Conservation (phyloP, 2,113 vertebrate species). For the Dermatemys mawii region DNA sequence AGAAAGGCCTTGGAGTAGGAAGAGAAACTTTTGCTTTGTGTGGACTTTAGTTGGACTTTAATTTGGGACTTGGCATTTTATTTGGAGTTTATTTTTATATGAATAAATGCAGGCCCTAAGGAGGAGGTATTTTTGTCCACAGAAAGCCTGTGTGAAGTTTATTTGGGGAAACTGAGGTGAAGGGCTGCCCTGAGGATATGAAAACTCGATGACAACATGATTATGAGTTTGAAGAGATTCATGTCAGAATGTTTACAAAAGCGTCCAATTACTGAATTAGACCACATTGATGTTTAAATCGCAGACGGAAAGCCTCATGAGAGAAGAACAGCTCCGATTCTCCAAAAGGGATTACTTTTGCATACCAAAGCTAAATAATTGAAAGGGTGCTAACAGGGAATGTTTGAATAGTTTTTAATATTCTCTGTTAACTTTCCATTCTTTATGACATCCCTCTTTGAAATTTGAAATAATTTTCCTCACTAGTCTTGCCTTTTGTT, state of each 20-base stretch:
- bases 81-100: neutral
- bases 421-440: neutral
- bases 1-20: neutral
- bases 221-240: rapidly evolving
- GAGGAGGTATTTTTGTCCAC: neutral
- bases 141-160: neutral
- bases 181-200: neutral
- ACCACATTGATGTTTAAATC: neutral
- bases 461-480: neutral
- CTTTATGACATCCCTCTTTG: neutral
- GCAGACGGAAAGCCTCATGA: neutral
- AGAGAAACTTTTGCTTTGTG: neutral
- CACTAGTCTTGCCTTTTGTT: neutral
- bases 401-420: neutral
- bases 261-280: neutral
- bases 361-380: neutral
- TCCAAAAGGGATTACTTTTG: neutral
- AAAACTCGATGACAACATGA: neutral
- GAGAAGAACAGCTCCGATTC: neutral
- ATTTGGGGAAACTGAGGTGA: neutral
- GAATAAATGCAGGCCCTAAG: neutral
- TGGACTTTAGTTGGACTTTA: neutral
- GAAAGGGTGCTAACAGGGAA: neutral
- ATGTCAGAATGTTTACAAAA: neutral
- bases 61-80: neutral